These are phyloP conservation scores for Arremon brunneinucha DNA, from an alignment of 2,797 vertebrate genomes.

Conservation along the genomic window DNA sequence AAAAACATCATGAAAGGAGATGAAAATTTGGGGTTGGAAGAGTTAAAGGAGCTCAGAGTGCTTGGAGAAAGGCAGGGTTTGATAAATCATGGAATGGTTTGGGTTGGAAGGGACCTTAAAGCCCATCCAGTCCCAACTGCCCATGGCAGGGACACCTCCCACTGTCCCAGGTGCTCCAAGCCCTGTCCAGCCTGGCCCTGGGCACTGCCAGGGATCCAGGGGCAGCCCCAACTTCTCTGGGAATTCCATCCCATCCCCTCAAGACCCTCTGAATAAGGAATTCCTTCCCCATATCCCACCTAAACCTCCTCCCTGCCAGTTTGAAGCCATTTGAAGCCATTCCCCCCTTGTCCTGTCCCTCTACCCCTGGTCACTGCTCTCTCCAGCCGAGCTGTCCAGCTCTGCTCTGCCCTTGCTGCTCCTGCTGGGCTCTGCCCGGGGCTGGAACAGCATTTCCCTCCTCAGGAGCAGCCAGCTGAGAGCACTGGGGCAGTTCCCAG, in stretches of 20 bases:
- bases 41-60: background rate
- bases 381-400: background rate
- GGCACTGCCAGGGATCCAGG: accelerated
- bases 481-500: accelerated
- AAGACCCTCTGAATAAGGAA: background rate
- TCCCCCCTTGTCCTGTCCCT: background rate
- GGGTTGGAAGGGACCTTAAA: too few species aligned
- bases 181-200: background rate
- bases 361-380: accelerated
- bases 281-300: background rate
- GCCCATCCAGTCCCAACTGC: too few species aligned
- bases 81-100: too few species aligned
- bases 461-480: background rate
- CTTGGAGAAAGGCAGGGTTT: background rate
- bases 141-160: too few species aligned
- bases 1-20: accelerated
- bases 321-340: background rate
- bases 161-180: too few species aligned
- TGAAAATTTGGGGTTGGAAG: accelerated
- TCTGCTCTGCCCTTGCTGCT: background rate
- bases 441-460: accelerated
- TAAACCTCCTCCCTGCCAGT: accelerated
- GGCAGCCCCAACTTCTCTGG: background rate
- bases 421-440: accelerated
- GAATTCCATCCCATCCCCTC: background rate